These are phyloP conservation scores for Dendronephthya gigantea DNA, from an alignment of 64 coral and sea anemone genomes.

Conservation along the genomic window DNA sequence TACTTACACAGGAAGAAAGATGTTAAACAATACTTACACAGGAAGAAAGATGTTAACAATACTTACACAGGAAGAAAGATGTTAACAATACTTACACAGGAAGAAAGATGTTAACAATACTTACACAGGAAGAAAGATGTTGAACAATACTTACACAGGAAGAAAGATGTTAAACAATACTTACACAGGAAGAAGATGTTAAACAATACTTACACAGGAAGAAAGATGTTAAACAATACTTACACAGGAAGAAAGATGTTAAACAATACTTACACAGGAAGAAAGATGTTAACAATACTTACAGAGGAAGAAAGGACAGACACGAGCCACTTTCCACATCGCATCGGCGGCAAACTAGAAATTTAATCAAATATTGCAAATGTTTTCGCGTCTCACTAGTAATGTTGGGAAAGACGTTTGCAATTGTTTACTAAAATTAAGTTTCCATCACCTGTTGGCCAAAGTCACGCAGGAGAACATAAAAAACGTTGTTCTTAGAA, in stretches of 20 bases:
- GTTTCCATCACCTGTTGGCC: slow-evolving; percentile 65
- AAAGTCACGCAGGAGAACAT: slow-evolving; percentile 82
- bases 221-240: slow-evolving; percentile 88
- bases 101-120: too few species aligned
- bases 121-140: too few species aligned
- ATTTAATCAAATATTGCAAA: neutral
- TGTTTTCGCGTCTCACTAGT: neutral
- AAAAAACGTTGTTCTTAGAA: slow-evolving; percentile 84
- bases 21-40: too few species aligned
- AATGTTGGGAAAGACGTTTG: too few species aligned
- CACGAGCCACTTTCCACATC: slow-evolving; percentile 94
- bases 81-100: too few species aligned
- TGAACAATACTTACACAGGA: slow-evolving; percentile 86
- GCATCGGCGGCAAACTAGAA: slow-evolving; percentile 78
- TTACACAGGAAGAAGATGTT: too few species aligned
- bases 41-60: too few species aligned
- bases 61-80: too few species aligned
- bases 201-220: too few species aligned
- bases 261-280: too few species aligned
- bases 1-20: too few species aligned
- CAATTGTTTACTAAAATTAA: neutral
- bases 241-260: slow-evolving; percentile 52
- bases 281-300: too few species aligned
- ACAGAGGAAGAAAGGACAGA: slow-evolving; percentile 88
- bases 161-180: slow-evolving; percentile 81